Evolutionary conservation across 2,113 vertebrate species (phyloP), one percentile per base, ranked within the genome.

Genomic region (Gnathonemus echidnorhynchus): DNA sequence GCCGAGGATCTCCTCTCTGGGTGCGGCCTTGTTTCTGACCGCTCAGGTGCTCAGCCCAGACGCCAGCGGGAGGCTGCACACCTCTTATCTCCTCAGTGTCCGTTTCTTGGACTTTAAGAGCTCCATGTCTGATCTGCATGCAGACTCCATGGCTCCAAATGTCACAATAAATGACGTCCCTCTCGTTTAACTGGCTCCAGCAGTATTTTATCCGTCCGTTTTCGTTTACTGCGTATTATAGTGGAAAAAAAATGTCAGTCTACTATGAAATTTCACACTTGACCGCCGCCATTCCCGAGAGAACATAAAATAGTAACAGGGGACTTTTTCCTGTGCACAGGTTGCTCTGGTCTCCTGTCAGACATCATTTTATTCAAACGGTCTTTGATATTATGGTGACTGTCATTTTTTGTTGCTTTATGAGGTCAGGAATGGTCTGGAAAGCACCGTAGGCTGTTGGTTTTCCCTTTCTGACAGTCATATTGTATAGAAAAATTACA

Each of bases 201-300:
- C 6, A 3, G 39, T 45, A 46, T 45, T 84, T 84, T 84, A 84
- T 84, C 70, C 11, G 5, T 39, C 31, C 70, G 5, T 24, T 84
- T 84, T 45, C 80, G 46, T 48, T 84, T 24, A 84, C 80, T 48
- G 42, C 46, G 48, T 48, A 48, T 85, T 45, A 21, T 27, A 10
- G 7, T 1, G 10, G 46, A 24, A 48, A 85, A 83, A 84, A 85
- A 24, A 46, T 39, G 77, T 83, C 45, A 48, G 83, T n/a, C 21
- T 85, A 42, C 83, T 48, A 48, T 85, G 83, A 85, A 48, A 85
- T 85, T n/a, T 85, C 83, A 85, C 6, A 48, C 46, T 85, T 85
- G 21, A 46, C 39, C 39, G 9, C 83, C 19, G 19, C 19, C 45
- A 3, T 85, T 85, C 45, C 45, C 2, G 17, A 3, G 39, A 46